A percentile compares a stretch with the other conserved stretches of the same genome.
These are phyloP conservation scores for Corythornis vintsioides DNA, from an alignment of 2,113 vertebrate species.

Conservation along the genomic window DNA sequence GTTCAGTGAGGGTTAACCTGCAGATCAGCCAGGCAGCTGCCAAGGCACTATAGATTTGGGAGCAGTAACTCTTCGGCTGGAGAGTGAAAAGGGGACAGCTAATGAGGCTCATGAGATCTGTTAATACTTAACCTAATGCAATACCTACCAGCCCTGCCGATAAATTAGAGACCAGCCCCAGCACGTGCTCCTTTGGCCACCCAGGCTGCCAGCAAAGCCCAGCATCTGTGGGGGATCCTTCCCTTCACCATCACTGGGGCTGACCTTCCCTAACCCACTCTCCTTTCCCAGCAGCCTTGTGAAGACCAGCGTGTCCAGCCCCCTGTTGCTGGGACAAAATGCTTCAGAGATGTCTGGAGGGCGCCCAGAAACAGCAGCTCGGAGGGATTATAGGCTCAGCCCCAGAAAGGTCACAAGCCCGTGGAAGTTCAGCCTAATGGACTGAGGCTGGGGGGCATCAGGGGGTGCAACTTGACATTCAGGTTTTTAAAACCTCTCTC, in stretches of 20 bases:
- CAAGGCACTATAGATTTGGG: constrained; percentile 62
- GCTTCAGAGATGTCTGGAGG: background rate
- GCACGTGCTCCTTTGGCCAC: background rate
- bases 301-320: accelerated
- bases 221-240: background rate
- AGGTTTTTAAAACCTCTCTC: background rate
- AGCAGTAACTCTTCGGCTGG: constrained; percentile 57
- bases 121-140: constrained; percentile 68
- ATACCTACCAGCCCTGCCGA: constrained; percentile 35
- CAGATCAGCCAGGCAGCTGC: constrained; percentile 53
- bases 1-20: background rate
- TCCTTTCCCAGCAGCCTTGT: background rate
- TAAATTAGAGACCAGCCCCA: constrained; percentile 25
- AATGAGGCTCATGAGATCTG: constrained; percentile 72
- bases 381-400: background rate
- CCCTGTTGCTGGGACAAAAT: background rate
- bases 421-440: background rate
- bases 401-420: background rate
- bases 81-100: constrained; percentile 59
- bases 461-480: background rate
- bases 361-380: accelerated
- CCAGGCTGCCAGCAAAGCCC: background rate
- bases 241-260: accelerated
- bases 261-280: background rate
- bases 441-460: background rate